Evolutionary conservation across 2,888 invertebrate genomes (phyloP).

Genomic region (Chelonus formosanus): DNA sequence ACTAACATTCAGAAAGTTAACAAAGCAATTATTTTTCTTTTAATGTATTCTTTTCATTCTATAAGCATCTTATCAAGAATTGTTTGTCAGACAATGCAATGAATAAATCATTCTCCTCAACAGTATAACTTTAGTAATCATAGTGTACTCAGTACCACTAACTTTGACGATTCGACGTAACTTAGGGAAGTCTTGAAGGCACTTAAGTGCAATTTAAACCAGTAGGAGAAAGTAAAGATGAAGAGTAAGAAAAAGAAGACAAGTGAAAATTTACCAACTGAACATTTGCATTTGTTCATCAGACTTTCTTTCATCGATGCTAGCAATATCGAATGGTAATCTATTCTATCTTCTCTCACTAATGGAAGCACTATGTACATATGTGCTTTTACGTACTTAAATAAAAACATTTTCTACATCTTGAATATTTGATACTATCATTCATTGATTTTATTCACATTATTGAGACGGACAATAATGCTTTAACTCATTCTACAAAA

Average conservation of each 20-base stretch:
- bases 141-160: constrained; percentile 30
- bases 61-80: constrained; percentile 27
- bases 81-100: constrained; percentile 43
- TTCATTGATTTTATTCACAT: no score
- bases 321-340: constrained; percentile 28
- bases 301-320: constrained; percentile 31
- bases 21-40: no score
- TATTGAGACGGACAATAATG: no score
- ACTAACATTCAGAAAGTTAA: no score
- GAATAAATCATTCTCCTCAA: constrained; percentile 44
- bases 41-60: no score
- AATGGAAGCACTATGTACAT: no score
- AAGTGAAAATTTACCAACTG: constrained; percentile 11
- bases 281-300: constrained; percentile 43
- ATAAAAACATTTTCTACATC: no score
- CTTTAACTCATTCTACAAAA: no score
- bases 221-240: neutral
- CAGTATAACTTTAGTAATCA: constrained; percentile 43
- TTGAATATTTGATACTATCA: no score
- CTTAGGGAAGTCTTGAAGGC: constrained; percentile 36
- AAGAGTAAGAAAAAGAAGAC: neutral
- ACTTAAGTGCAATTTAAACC: constrained; percentile 40
- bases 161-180: constrained; percentile 30
- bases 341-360: neutral
- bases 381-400: no score